Evolutionary conservation across 2,113 vertebrate genomes (phyloP), one percentile per base, ranked within the genome.

Genomic region (Macrotus californicus): DNA sequence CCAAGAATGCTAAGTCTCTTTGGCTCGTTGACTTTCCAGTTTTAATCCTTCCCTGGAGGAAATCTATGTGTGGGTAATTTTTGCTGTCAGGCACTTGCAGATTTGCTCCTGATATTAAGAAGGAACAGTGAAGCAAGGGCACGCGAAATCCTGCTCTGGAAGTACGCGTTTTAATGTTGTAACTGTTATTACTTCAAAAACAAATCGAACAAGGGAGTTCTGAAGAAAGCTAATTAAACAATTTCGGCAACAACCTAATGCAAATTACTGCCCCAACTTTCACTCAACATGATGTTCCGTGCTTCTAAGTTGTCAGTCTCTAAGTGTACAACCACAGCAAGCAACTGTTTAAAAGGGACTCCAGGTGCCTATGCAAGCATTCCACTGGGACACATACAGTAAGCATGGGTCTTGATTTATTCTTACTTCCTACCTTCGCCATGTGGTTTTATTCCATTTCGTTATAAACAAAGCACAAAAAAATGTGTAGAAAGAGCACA

Each of bases 151-250:
- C 67, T 96, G 52, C 0, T 54, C 80, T 36, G 31, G 77, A 98
- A 97, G 50, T 7, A 77, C 0, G 0, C n/a, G 91, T 91, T 94
- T 97, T 97, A 86, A 76, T 89, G 56, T 5, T 86, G 31, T 70
- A 93, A 97, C 66, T 94, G 88, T 18, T 89, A 56, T 84, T 85
- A 97, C 89, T 88, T 82, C 66, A 93, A 96, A 94, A 95, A 92
- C 24, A 97, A 96, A 92, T 76, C 84, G 86, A 97, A 91, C 87
- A 87, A 94, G 13, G 59, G 46, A 96, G 88, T 3, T 97, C 91
- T 93, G 48, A n/a, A 61, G 70, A 97, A 97, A 97, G 69, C 54
- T 95, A 97, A 96, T 96, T 96, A 97, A 97, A 48, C 87, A 92
- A 93, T 95, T 95, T 90, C 96, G 59, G 90, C 77, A 97, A 81